phyloP scores from a whole-genome alignment of 2,113 vertebrate genomes.

The Hydrolagus affinis region DNA sequence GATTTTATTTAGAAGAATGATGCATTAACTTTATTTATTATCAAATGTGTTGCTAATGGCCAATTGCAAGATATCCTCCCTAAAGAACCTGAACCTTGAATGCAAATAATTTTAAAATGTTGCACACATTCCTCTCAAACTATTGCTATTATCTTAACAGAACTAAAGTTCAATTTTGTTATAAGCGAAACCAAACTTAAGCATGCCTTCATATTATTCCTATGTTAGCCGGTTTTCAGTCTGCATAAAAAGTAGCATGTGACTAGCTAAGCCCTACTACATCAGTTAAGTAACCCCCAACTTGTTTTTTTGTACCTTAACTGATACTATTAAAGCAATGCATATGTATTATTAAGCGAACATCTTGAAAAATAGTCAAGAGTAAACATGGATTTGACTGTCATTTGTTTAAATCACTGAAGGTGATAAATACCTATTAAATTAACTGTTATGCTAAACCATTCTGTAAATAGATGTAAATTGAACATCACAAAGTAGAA shows the following conservation, averaged over 20 bases:
- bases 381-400: not conserved
- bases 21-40: not conserved
- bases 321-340: not conserved
- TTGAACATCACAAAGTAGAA: not conserved
- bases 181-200: not conserved
- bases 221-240: not conserved
- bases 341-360: not conserved
- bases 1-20: not conserved
- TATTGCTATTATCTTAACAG: not conserved
- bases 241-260: not conserved
- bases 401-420: conserved; percentile 7
- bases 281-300: not conserved
- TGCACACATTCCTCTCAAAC: not conserved
- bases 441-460: too few relatives aligned
- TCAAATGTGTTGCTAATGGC: not conserved
- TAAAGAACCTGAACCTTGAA: not conserved
- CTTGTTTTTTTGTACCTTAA: not conserved
- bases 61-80: not conserved
- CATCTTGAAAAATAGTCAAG: not conserved
- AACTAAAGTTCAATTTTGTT: not conserved
- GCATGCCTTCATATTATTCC: not conserved
- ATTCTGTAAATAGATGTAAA: not conserved
- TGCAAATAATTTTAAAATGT: not conserved
- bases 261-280: not conserved
- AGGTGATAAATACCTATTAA: too few relatives aligned